Evolutionary conservation across 2,113 vertebrate species (phyloP).

Genomic region (Herpailurus yagouaroundi): DNA sequence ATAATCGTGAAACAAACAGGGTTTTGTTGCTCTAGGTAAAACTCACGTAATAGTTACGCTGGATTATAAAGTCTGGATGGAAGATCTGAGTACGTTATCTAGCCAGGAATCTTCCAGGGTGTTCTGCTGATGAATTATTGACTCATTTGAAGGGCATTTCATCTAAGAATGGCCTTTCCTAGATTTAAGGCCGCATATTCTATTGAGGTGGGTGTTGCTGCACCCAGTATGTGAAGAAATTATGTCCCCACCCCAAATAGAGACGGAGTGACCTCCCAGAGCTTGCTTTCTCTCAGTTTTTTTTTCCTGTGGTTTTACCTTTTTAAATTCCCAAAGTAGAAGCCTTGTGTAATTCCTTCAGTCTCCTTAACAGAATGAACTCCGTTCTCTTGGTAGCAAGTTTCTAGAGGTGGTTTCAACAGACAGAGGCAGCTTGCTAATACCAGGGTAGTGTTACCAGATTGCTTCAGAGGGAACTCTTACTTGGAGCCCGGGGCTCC

Average conservation of each 20-base stretch:
- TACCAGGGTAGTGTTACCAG: slow-evolving; percentile 78
- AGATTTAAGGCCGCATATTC: slow-evolving; percentile 24
- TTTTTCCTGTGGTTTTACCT: slow-evolving; percentile 7
- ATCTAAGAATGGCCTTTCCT: slow-evolving; percentile 20
- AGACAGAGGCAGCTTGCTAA: slow-evolving; percentile 73
- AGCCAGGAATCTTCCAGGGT: not conserved
- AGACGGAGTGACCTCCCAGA: not conserved
- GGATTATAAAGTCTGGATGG: not conserved
- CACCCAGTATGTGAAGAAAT: not conserved
- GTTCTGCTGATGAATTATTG: not conserved
- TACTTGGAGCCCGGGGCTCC: slow-evolving; percentile 31
- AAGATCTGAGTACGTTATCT: not conserved
- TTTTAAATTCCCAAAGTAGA: slow-evolving; percentile 38
- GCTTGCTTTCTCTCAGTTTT: slow-evolving; percentile 7
- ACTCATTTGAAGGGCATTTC: slow-evolving; percentile 24
- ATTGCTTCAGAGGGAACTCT: slow-evolving; percentile 78
- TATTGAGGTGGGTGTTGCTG: not conserved
- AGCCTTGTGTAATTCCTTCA: slow-evolving; percentile 20
- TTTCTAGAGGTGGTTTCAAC: slow-evolving; percentile 77
- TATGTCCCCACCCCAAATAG: not conserved
- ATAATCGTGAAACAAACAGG: slow-evolving; percentile 27
- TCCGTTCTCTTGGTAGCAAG: slow-evolving; percentile 56
- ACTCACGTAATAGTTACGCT: not conserved
- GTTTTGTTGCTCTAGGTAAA: slow-evolving; percentile 9
- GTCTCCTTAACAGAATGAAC: slow-evolving; percentile 2